Evolutionary conservation across 35 echinoderm and acorn worm species (phyloP).

Genomic region (Lytechinus pictus): DNA sequence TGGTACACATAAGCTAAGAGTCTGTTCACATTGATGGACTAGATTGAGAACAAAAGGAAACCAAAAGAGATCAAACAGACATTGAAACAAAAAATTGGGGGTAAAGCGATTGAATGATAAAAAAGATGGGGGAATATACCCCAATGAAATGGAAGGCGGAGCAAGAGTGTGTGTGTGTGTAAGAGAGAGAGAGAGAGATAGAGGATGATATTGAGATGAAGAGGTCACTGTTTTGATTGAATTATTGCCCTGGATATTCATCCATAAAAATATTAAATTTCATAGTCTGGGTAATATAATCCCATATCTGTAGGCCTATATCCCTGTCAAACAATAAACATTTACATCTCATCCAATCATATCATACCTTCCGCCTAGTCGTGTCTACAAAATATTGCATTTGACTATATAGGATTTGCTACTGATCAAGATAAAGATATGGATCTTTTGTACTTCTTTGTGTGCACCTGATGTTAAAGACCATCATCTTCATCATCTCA

Average conservation of each 20-base stretch:
- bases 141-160: background rate
- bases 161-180: background rate
- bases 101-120: no score
- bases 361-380: background rate
- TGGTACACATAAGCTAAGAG: no score
- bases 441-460: background rate
- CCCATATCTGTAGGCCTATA: background rate
- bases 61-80: background rate
- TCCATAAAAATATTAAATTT: slow-evolving; percentile 32
- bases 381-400: background rate
- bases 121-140: no score
- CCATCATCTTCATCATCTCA: background rate
- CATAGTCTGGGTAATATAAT: background rate
- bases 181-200: background rate
- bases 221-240: slow-evolving; percentile 5
- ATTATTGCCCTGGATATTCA: slow-evolving; percentile 36
- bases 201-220: background rate
- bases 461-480: no score
- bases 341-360: background rate
- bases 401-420: background rate
- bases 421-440: background rate
- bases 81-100: no score
- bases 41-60: no score
- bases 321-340: slow-evolving; percentile 9
- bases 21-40: no score